Percentiles rank a stretch among this genome's conserved stretches.
phyloP scores from a whole-genome alignment of 1,140 invertebrate genomes.

The Melipona quadrifasciata region DNA sequence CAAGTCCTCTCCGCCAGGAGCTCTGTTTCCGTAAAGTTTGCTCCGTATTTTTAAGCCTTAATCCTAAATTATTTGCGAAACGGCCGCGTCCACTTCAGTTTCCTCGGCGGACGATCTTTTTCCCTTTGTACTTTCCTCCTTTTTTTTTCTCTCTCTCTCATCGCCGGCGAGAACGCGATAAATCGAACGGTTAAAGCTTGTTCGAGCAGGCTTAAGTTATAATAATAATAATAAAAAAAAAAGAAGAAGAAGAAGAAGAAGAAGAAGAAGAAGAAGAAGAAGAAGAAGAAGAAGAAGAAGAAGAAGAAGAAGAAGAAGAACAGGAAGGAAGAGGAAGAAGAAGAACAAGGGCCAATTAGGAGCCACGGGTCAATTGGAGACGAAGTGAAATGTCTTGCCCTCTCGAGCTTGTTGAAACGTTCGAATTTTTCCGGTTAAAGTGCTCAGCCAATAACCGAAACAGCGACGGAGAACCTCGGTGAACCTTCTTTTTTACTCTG shows the following conservation, averaged over 20 bases:
- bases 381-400: slow-evolving; percentile 1
- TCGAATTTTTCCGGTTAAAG: slow-evolving; percentile 24
- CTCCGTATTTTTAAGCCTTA: slow-evolving; percentile 11
- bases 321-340: too few species aligned
- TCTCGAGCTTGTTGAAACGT: slow-evolving; percentile 23
- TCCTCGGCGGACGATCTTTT: background rate
- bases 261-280: too few species aligned
- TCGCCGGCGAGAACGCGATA: background rate
- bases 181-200: background rate
- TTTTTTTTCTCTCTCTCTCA: background rate
- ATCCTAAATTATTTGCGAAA: slow-evolving; percentile 43
- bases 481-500: background rate
- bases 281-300: background rate
- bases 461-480: background rate
- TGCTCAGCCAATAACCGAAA: slow-evolving; percentile 8
- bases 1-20: background rate
- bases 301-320: background rate
- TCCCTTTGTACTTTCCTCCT: too few species aligned
- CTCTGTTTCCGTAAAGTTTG: slow-evolving; percentile 15
- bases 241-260: background rate
- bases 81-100: background rate
- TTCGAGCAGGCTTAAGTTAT: background rate
- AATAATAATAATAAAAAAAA: too few species aligned
- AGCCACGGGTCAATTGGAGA: background rate
- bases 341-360: slow-evolving; percentile 10